Conservation (phyloP, 1,140 invertebrate species). For the Lutraria rhynchaena region DNA sequence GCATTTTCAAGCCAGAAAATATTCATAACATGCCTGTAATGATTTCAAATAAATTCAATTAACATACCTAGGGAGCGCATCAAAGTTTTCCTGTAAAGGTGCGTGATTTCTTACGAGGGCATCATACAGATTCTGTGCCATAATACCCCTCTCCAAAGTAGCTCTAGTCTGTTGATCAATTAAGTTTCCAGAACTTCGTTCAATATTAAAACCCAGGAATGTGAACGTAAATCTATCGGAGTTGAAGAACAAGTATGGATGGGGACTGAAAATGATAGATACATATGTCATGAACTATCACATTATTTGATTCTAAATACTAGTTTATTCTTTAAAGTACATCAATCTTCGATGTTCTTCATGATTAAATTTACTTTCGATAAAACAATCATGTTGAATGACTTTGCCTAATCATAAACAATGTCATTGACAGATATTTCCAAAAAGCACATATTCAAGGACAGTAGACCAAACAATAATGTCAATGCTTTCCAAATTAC, state of each 20-base stretch:
- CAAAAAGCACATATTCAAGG: slow-evolving; percentile 67
- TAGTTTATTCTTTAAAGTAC: not conserved
- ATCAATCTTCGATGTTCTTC: not conserved
- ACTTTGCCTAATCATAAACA: not conserved
- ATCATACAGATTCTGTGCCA: slow-evolving; percentile 66
- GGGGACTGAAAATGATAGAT: slow-evolving; percentile 69
- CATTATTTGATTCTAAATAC: not conserved
- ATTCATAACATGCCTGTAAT: too few relatives aligned
- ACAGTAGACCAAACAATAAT: too few relatives aligned
- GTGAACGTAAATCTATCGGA: slow-evolving; percentile 75
- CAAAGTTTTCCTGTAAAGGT: slow-evolving; percentile 77
- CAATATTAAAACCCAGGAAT: slow-evolving; percentile 78
- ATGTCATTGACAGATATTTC: not conserved
- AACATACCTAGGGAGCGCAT: slow-evolving; percentile 72
- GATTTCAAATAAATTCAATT: too few relatives aligned
- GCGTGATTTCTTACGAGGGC: slow-evolving; percentile 71
- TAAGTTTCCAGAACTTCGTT: slow-evolving; percentile 69
- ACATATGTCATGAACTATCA: too few relatives aligned
- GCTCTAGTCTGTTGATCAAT: slow-evolving; percentile 69
- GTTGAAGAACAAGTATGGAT: slow-evolving; percentile 80
- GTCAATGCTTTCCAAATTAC: too few relatives aligned
- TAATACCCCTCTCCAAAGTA: slow-evolving; percentile 67
- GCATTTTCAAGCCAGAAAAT: too few relatives aligned
- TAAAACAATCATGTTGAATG: not conserved
- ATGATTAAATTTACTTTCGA: not conserved